Evolutionary conservation across 2,113 vertebrate species (phyloP), one percentile per base, ranked within the genome.

Genomic region (Nothoprocta perdicaria): DNA sequence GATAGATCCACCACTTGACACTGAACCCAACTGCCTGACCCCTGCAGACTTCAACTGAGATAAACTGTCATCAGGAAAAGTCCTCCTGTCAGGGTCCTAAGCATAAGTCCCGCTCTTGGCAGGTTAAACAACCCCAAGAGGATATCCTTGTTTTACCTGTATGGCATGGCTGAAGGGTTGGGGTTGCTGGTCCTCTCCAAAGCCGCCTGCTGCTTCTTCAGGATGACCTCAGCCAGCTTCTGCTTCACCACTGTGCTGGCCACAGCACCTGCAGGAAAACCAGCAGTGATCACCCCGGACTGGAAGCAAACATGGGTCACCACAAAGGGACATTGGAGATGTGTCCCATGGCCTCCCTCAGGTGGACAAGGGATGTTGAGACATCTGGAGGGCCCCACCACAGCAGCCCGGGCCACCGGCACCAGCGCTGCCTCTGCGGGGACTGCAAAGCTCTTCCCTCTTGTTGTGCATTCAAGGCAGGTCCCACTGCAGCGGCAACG

Each of bases 201-300:
- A 29, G 98, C 97, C 14, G 98, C 98, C 95, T 99, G 98, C 40
- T 98, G 98, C 92, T 99, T 99, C 94, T 99, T 99, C 67, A 98
- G 97, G 91, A 99, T 99, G 84, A 99, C 98, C 89, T 98, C 98
- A 0, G 98, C 98, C 90, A 99, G 96, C 85, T 98, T 99, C 97
- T 99, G 98, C 95, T 97, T 99, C 38, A 99, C 99, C 76, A 98
- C 97, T 2, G 98, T 98, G 97, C 99, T 99, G 95, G 99, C 98
- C 43, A 99, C 98, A 3, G 98, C 99, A 97, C 98, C 99, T 99
- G 67, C 35, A 11, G 11, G 8, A 17, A 41, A 21, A 69, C 9
- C 75, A 41, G 55, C 4, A 1, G 33, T 18, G 27, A 72, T 3
- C 43, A 31, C 61, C 0, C 6, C 0, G 41, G 14, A 53, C 58